Base-by-base conservation (phyloP, 1,140 invertebrate genomes). In the Drosophila nigrodunni region DNA sequence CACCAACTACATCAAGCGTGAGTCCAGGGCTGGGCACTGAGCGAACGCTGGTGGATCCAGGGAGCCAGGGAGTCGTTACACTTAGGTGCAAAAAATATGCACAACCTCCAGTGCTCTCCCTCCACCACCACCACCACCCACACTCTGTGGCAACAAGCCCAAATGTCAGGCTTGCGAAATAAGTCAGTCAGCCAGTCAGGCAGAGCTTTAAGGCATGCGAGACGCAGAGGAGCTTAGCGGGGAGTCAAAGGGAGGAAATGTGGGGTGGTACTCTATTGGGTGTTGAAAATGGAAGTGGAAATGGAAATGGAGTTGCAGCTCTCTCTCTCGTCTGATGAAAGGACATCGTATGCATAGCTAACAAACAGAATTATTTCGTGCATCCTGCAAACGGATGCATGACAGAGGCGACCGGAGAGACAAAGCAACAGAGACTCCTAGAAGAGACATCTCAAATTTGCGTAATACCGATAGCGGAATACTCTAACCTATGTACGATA, bases 351-450 rank as follows among this genome's bases (percentile, higher is more conserved):
- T 73, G 70, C 44, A 66, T 7, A 58, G 69, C 69, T 71, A 87
- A 88, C 83, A 88, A 88, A 88, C 87, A 78, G 85, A 88, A 89
- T 89, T 88, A 88, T 88, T 85, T 79, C 85, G 85, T 88, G 85
- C 80, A 82, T 88, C 85, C 83, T 88, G 83, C 85, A 80, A 75
- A 74, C 80, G 83, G 85, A 88, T 89, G 85, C 77, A 89, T 88
- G 73, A 89, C 85, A 88, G 39, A 74, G 78, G 69, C 76, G 57
- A 57, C 61, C 62, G 61, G 46, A 65, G 25, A 60, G 52, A 73
- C 59, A 73, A 21, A 55, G 50, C 60, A 71, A 58, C 54, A 57
- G 21, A 46, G 61, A 44, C 57, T 64, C 62, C 47, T 34, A 54
- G 44, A 55, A 46, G 34, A 65, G 50, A 44, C 15, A 46, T 39